Conservation (phyloP, 2,113 vertebrate genomes). For the Corydoras maculifer region DNA sequence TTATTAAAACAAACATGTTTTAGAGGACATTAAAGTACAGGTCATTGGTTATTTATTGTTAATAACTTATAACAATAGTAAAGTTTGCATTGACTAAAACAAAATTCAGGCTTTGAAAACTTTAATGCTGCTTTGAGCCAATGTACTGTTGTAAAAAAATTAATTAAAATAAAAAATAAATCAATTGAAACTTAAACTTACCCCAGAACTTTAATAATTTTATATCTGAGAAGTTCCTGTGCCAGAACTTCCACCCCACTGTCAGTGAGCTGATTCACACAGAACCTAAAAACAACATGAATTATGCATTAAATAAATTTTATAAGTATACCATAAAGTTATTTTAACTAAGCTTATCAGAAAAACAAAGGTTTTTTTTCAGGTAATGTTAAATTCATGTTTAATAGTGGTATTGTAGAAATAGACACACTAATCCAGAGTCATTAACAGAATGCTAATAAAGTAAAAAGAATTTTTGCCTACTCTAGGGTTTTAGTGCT, state of each 20-base stretch:
- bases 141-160: not conserved
- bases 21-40: too few relatives aligned
- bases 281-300: conserved; percentile 66
- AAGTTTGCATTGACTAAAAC: not conserved
- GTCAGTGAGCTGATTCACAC: conserved; percentile 86
- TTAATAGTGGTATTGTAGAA: too few relatives aligned
- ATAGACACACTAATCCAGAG: too few relatives aligned
- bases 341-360: too few relatives aligned
- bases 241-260: conserved; percentile 76
- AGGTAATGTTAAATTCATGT: too few relatives aligned
- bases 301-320: too few relatives aligned
- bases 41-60: too few relatives aligned
- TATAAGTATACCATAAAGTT: too few relatives aligned
- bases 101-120: not conserved
- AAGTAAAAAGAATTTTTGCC: too few relatives aligned
- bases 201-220: conserved; percentile 77
- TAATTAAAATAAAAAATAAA: not conserved
- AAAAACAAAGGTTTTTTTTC: too few relatives aligned
- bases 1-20: not conserved
- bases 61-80: not conserved
- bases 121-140: not conserved
- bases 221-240: conserved; percentile 83
- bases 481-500: too few relatives aligned
- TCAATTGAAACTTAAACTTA: conserved; percentile 47
- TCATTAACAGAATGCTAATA: too few relatives aligned